Conservation (phyloP, 2,888 invertebrate species). For the Heliconius erato region DNA sequence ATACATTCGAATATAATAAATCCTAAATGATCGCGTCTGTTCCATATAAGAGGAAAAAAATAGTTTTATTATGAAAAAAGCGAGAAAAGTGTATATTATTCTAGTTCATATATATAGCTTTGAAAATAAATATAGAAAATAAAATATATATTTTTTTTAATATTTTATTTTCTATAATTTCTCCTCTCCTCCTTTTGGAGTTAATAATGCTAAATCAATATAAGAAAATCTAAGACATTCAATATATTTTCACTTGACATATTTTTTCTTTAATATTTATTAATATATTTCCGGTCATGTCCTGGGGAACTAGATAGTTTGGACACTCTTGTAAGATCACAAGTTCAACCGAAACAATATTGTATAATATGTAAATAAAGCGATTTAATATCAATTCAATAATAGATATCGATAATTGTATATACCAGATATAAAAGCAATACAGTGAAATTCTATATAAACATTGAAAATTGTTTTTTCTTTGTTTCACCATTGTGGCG, state of each 20-base stretch:
- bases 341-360: constrained; percentile 27
- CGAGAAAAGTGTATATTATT: no score
- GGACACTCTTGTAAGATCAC: constrained; percentile 13
- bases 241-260: not conserved
- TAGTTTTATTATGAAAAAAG: no score
- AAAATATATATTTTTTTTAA: no score
- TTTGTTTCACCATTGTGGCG: no score
- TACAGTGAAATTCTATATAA: not conserved
- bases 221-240: not conserved
- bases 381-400: constrained; percentile 25
- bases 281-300: not conserved
- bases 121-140: no score
- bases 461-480: constrained; percentile 9
- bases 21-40: not conserved
- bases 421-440: not conserved
- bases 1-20: not conserved
- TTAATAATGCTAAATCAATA: no score
- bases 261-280: not conserved
- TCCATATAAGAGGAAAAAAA: no score
- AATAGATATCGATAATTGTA: constrained; percentile 10
- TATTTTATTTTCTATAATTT: no score
- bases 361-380: constrained; percentile 23
- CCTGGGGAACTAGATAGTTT: not conserved
- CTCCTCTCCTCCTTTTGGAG: no score
- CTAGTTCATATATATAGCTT: no score